Evolutionary conservation across 2,113 vertebrate species (phyloP).

Genomic region (Cairina moschata): DNA sequence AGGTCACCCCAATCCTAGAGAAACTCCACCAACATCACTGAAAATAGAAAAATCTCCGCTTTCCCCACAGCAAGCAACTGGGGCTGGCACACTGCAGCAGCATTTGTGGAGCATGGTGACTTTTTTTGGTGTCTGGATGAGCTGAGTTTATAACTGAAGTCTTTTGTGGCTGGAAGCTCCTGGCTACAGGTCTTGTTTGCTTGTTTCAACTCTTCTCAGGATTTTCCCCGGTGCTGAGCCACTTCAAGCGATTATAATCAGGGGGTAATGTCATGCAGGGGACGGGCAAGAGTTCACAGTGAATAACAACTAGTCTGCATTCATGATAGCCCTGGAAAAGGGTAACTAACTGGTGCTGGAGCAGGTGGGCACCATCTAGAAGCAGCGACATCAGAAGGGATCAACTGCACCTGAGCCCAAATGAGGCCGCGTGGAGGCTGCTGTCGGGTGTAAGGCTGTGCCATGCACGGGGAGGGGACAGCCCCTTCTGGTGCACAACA

Average conservation of each 20-base stretch:
- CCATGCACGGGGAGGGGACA: background rate
- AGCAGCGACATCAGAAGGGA: background rate
- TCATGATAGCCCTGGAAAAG: background rate
- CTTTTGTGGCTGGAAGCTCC: background rate
- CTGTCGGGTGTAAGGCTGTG: rapidly evolving
- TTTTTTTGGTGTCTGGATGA: background rate
- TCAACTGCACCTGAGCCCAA: rapidly evolving
- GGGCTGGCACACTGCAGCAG: background rate
- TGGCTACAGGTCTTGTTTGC: background rate
- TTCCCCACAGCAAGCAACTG: background rate
- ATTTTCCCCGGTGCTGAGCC: background rate
- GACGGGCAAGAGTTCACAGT: background rate
- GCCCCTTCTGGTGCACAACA: background rate
- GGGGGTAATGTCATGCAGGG: background rate
- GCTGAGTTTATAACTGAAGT: background rate
- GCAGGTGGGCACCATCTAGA: background rate
- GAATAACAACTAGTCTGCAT: background rate
- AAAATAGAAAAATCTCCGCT: background rate
- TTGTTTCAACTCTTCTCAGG: background rate
- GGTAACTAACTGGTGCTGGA: background rate
- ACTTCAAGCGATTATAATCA: background rate
- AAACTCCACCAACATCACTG: rapidly evolving
- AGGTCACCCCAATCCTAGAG: background rate
- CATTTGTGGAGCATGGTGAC: background rate
- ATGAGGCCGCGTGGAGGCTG: rapidly evolving